Evolutionary conservation across 2,797 vertebrate genomes (phyloP).

Genomic region (Cuculus canorus): DNA sequence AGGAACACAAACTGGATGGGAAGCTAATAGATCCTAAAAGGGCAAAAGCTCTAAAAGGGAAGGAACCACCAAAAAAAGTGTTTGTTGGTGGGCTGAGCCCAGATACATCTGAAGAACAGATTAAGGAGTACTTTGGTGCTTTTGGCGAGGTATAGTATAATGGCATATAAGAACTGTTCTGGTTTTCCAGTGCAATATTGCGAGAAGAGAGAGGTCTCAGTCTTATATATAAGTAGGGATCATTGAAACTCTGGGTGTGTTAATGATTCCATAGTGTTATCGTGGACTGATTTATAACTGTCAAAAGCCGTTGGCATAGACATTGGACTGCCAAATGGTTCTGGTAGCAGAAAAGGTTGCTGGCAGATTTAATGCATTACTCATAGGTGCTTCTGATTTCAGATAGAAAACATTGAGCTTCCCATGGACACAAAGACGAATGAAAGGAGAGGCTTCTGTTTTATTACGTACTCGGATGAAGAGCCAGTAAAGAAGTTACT

Average conservation of each 20-base stretch:
- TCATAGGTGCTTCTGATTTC: conserved; percentile 29
- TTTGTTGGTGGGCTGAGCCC: conserved; percentile 89
- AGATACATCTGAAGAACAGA: conserved; percentile 88
- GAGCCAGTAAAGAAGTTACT: conserved; percentile 88
- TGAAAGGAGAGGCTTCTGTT: conserved; percentile 89
- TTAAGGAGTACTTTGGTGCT: conserved; percentile 87
- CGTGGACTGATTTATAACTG: background rate
- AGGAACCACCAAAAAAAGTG: conserved; percentile 89
- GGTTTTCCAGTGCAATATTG: background rate
- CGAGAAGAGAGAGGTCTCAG: background rate
- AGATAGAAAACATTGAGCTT: conserved; percentile 91
- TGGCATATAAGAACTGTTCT: rapidly evolving
- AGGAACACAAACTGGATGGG: conserved; percentile 89
- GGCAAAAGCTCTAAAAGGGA: conserved; percentile 88
- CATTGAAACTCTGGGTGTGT: rapidly evolving
- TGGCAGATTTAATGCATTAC: rapidly evolving
- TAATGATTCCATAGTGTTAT: background rate
- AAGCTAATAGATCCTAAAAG: conserved; percentile 90
- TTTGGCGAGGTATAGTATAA: conserved; percentile 82
- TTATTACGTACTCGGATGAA: conserved; percentile 87
- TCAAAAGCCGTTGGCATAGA: rapidly evolving
- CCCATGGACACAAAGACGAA: conserved; percentile 90
- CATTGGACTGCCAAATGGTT: background rate
- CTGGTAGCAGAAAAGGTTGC: background rate
- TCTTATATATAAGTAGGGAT: background rate